Evolutionary conservation across 2,797 vertebrate species (phyloP).

Genomic region (Dendrocincla fuliginosa): DNA sequence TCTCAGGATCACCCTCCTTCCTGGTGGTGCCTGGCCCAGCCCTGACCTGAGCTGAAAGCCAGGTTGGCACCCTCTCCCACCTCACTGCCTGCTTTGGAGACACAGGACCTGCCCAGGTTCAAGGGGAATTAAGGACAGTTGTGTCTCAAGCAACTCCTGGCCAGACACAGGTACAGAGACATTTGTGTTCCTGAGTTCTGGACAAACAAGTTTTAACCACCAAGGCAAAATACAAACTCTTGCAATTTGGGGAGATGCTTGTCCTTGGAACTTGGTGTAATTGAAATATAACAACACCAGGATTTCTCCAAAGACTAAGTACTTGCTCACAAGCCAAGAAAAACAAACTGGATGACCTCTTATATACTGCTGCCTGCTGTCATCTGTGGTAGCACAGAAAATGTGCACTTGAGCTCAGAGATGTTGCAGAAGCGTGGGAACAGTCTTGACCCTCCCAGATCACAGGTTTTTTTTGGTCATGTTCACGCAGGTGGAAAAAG

Average conservation of each 20-base stretch:
- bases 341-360: constrained; percentile 13
- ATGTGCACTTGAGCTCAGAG: not conserved
- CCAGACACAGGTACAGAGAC: not conserved
- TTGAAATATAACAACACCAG: not conserved
- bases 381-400: not conserved
- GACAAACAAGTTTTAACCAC: not conserved
- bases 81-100: not conserved
- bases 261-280: not conserved
- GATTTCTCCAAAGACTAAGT: constrained; percentile 39
- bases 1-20: not conserved
- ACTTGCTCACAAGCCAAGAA: not conserved
- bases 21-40: accelerated
- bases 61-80: not conserved
- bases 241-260: not conserved
- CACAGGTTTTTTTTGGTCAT: not conserved
- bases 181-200: not conserved
- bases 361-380: not conserved
- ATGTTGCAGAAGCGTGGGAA: constrained; percentile 7
- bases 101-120: not conserved
- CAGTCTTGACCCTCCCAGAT: not conserved
- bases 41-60: not conserved
- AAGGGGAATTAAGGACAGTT: not conserved
- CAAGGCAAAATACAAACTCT: not conserved
- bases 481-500: not conserved
- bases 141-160: not conserved